Evolutionary conservation across 2,113 vertebrate genomes (phyloP), one percentile per base, ranked within the genome.

Genomic region (Dromiciops gliroides): DNA sequence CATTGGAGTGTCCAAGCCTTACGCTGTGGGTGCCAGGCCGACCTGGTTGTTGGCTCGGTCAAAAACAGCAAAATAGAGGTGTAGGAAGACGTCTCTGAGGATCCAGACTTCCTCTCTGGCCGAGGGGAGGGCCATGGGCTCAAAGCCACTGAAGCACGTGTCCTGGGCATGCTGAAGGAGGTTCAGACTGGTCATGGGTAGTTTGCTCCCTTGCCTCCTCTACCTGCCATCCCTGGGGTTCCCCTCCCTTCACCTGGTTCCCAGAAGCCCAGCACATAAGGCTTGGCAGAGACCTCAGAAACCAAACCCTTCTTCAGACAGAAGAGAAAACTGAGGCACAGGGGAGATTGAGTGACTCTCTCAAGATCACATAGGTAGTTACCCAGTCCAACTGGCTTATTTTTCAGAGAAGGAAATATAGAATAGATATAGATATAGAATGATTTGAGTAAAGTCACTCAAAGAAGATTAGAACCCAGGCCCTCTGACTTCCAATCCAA

Each of bases 21-120:
- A 95, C 0, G 0, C 83, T 0, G 83, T 95, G 0, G 50, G 89
- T 7, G 96, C 97, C 93, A 97, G 83, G 91, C 97, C 96, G 0
- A 96, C 49, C n/a, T 94, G 92, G 94, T 94, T 24, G 14, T 95
- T 96, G 2, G 0, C 93, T 28, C 93, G 53, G 8, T 97, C 92
- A 7, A 92, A 97, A 22, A 95, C 95, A 0, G 95, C 89, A 89
- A 96, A 95, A 1, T 97, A 96, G 16, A 95, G 48, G n/a, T 95
- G 56, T 51, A 97, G 90, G 95, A 97, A 96, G 60, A 96, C 67
- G 0, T 96, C 94, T 0, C 97, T 96, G 51, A 97, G 91, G 44
- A 96, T 28, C 95, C 95, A 96, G 90, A 3, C 31, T 44, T 91
- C 56, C 0, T 88, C 0, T 2, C 9, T 0, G 0, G 6, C 3